Conservation (phyloP, 1,140 invertebrate species). For the Spodoptera litura region DNA sequence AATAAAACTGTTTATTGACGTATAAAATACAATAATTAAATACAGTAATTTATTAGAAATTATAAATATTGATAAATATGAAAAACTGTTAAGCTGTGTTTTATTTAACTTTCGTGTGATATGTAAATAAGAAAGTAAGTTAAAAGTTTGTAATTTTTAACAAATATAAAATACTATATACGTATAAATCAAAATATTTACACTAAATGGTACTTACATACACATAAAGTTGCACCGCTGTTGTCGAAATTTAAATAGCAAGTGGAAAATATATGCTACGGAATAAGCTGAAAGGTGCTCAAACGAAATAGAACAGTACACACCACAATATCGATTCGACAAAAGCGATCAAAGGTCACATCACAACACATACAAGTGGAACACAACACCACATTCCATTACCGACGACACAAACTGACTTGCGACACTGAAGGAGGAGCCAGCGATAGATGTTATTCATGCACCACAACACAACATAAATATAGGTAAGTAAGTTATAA, state of each 20-base stretch:
- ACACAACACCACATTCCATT: constrained; percentile 81
- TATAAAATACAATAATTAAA: background rate
- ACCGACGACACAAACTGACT: constrained; percentile 56
- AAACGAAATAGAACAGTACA: constrained; percentile 28
- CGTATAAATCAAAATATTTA: background rate
- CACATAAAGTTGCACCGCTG: constrained; percentile 53
- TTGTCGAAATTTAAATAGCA: constrained; percentile 56
- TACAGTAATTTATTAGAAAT: background rate
- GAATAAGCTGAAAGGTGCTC: constrained; percentile 39
- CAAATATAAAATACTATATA: background rate
- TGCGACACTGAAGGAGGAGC: constrained; percentile 56
- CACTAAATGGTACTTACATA: constrained; percentile 56
- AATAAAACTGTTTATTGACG: background rate
- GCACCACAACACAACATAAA: constrained; percentile 77
- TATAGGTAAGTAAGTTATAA: constrained; percentile 13
- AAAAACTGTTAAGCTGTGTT: constrained; percentile 14
- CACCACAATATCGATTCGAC: constrained; percentile 62
- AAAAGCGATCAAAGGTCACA: constrained; percentile 71
- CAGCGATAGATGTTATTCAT: constrained; percentile 85
- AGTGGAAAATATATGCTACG: constrained; percentile 23
- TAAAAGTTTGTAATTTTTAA: background rate
- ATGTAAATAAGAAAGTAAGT: background rate
- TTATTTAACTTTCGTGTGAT: background rate
- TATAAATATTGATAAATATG: background rate
- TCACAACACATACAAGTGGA: constrained; percentile 61